Evolutionary conservation across 2,797 vertebrate species (phyloP), one percentile per base, ranked within the genome.

Genomic region (Danio choprae): DNA sequence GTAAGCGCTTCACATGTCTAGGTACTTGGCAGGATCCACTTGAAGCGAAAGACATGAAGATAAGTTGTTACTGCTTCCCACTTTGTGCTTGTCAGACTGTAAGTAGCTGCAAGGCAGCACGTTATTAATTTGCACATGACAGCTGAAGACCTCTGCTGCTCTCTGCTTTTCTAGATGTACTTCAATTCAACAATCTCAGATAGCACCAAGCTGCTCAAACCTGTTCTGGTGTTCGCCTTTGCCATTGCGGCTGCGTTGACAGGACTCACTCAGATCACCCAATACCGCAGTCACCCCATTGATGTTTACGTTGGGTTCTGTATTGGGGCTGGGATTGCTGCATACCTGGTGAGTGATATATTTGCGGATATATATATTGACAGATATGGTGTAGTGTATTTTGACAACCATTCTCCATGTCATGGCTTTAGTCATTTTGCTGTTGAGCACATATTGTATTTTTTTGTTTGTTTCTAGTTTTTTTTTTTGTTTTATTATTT

Each of bases 111-210:
- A 40, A 71, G 53, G 65, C 40, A 50, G 60, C 70, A 62, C 67
- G 65, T 63, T 74, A 69, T 83, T 60, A 81, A 78, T 84, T 78
- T 78, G 53, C 73, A 69, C 29, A 69, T 29, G 18, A 15, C 44
- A 68, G 38, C 81, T 48, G 58, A 64, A 29, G 59, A 62, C 81
- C 74, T 81, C 46, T 81, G 83, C 38, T 77, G 22, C 53, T 81
- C 40, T 81, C 62, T 69, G 43, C 91, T 83, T 13, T 53, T 62
- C 8, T 81, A 99, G 98, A 99, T 99, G 97, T 99, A 99, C 87
- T 98, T 99, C 90, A 98, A 98, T 59, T 95, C 96, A n/a, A 96
- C 95, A 86, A 96, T 98, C 92, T 96, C 95, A 0, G 95, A 95
- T 89, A 95, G 95, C 56, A 98, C 97, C 68, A 99, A 98, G 87